These are phyloP conservation scores for Hipposideros larvatus DNA, from an alignment of 2,797 vertebrate genomes.

Conservation along the genomic window DNA sequence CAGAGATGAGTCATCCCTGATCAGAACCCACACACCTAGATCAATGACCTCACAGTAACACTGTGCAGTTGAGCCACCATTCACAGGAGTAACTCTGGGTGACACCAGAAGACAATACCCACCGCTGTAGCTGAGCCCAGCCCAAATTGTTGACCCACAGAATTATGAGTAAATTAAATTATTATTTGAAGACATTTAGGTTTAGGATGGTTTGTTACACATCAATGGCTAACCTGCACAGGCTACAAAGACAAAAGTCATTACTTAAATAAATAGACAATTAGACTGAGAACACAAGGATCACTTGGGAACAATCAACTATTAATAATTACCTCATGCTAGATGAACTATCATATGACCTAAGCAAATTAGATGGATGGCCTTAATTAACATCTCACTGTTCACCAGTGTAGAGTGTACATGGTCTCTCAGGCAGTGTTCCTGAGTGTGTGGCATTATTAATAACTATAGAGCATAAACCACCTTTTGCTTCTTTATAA, in stretches of 20 bases:
- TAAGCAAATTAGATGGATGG: slow-evolving; percentile 46
- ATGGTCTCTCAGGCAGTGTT: background rate
- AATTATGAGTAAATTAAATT: slow-evolving; percentile 18
- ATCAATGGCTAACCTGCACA: background rate
- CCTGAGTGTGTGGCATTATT: background rate
- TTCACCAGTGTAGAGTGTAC: background rate
- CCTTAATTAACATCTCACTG: slow-evolving; percentile 48
- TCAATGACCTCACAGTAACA: background rate
- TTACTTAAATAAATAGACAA: slow-evolving; percentile 59
- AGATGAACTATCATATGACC: background rate
- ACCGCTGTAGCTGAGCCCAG: background rate
- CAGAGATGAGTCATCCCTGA: background rate
- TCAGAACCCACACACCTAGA: background rate
- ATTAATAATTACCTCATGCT: slow-evolving; percentile 9
- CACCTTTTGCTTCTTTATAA: background rate
- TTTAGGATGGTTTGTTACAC: background rate
- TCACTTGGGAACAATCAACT: slow-evolving; percentile 53
- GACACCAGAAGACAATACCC: background rate
- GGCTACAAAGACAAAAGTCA: background rate
- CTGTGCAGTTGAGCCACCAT: background rate
- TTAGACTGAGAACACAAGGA: slow-evolving; percentile 29
- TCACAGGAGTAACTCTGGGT: background rate
- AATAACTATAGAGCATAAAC: background rate
- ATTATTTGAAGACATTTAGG: background rate
- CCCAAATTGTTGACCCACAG: background rate